Conservation (phyloP, 30 jellyfish, hydroid and myxozoan genomes). For the Pelagia noctiluca region DNA sequence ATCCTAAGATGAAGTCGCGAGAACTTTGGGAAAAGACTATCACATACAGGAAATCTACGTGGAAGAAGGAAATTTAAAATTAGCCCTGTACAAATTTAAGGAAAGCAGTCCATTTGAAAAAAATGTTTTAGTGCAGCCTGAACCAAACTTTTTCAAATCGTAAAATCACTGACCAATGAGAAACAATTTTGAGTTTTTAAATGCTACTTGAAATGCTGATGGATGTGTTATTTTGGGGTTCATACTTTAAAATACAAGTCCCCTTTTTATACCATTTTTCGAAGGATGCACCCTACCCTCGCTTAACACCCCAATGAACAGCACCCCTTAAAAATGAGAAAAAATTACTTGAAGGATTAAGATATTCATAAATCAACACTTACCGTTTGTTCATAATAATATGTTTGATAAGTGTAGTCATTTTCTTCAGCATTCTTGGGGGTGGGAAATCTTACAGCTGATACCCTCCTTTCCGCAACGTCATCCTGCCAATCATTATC, state of each 20-base stretch:
- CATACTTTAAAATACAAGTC: background rate
- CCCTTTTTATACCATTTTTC: background rate
- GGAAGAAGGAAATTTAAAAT: no score
- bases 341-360: background rate
- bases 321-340: background rate
- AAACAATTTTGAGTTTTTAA: no score
- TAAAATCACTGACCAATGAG: no score
- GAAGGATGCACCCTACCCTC: background rate
- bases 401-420: constrained; percentile 45
- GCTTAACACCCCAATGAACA: background rate
- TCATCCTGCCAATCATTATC: no score
- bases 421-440: constrained; percentile 31
- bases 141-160: no score
- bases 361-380: background rate
- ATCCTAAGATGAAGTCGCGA: constrained; percentile 48
- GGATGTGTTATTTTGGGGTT: no score
- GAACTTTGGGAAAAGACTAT: constrained; percentile 57
- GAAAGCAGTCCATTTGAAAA: no score
- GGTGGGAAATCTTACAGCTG: background rate
- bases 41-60: no score
- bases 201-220: no score
- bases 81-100: no score
- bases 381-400: constrained; percentile 56
- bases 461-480: no score
- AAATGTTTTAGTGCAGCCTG: no score